Evolutionary conservation across 1,140 invertebrate species (phyloP).

Genomic region (Eumeta japonica): DNA sequence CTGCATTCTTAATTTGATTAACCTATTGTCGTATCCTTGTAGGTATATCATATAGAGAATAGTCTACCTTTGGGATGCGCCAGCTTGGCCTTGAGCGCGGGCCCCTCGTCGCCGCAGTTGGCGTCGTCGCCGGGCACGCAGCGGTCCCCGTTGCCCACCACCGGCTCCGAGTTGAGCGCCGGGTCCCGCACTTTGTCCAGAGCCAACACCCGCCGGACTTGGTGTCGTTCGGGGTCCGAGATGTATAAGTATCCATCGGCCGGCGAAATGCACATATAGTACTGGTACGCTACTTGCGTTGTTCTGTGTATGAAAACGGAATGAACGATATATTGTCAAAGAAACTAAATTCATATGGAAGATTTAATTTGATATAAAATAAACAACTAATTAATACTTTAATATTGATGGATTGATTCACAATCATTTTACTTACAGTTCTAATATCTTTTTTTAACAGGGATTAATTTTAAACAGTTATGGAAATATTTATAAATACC

Average conservation of each 20-base stretch:
- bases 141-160: conserved; percentile 93
- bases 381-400: conserved; percentile 1
- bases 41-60: conserved; percentile 4
- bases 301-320: conserved; percentile 62
- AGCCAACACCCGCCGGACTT: conserved; percentile 74
- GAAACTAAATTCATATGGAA: conserved; percentile 3
- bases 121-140: conserved; percentile 89
- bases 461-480: no score
- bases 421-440: not conserved
- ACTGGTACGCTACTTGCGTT: conserved; percentile 91
- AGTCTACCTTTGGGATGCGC: conserved; percentile 91
- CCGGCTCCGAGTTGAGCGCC: conserved; percentile 80
- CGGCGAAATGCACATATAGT: conserved; percentile 92
- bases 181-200: conserved; percentile 80
- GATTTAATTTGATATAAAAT: conserved; percentile 2
- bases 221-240: conserved; percentile 91
- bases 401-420: not conserved
- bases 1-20: no score
- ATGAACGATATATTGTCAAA: conserved; percentile 1
- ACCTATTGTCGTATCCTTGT: not conserved
- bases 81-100: conserved; percentile 84
- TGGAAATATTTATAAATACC: no score
- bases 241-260: conserved; percentile 94
- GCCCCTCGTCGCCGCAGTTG: conserved; percentile 91
- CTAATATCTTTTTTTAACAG: not conserved